These are phyloP conservation scores for Promerops cafer DNA, from an alignment of 2,113 vertebrate genomes.

Conservation along the genomic window DNA sequence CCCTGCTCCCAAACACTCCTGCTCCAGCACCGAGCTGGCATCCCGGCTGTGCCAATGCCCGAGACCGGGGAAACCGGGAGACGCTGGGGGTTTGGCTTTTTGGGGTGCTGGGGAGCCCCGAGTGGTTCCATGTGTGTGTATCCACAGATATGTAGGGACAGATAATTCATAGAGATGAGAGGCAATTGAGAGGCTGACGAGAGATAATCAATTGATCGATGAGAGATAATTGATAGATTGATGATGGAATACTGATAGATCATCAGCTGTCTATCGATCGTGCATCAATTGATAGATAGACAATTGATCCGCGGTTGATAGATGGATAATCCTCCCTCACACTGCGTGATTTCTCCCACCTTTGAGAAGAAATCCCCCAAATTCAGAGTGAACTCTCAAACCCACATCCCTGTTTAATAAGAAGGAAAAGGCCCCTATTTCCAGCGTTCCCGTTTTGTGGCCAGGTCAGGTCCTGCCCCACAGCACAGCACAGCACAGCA, in stretches of 20 bases:
- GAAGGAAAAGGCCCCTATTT: rapidly evolving
- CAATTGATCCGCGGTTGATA: neutral
- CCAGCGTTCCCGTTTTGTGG: rapidly evolving
- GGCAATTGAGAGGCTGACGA: neutral
- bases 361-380: neutral
- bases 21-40: rapidly evolving
- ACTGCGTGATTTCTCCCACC: rapidly evolving
- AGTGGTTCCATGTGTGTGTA: rapidly evolving
- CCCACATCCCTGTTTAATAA: rapidly evolving
- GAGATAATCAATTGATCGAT: neutral
- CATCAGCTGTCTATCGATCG: neutral
- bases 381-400: neutral
- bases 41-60: rapidly evolving
- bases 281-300: rapidly evolving
- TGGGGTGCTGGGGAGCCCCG: rapidly evolving
- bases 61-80: rapidly evolving
- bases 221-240: neutral
- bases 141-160: rapidly evolving
- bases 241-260: neutral
- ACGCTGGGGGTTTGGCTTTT: rapidly evolving
- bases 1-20: neutral
- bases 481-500: neutral
- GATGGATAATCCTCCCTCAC: neutral
- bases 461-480: rapidly evolving
- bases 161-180: neutral